These are phyloP conservation scores for Aphaenogaster floridana DNA, from an alignment of 1,140 invertebrate species.

Conservation along the genomic window DNA sequence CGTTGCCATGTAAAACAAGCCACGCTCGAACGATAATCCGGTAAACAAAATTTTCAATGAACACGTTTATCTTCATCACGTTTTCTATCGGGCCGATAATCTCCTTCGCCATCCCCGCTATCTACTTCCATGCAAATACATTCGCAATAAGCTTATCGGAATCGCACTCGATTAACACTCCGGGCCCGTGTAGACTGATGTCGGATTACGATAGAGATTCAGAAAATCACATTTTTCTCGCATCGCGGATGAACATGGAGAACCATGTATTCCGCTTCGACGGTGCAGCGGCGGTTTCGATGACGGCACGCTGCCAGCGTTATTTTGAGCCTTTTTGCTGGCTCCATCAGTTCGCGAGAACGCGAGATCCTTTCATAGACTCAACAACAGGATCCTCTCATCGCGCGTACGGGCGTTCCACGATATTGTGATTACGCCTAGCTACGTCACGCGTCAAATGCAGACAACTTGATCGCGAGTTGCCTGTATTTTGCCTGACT, in stretches of 20 bases:
- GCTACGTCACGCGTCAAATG: slow-evolving; percentile 29
- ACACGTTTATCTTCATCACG: slow-evolving; percentile 39
- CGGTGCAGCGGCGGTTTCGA: background rate
- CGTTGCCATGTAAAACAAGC: slow-evolving; percentile 36
- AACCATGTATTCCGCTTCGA: slow-evolving; percentile 12
- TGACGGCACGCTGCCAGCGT: background rate
- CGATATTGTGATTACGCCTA: background rate
- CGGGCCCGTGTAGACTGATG: slow-evolving; percentile 18
- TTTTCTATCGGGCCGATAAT: slow-evolving; percentile 27
- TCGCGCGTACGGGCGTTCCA: background rate
- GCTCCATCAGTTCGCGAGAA: slow-evolving; percentile 23
- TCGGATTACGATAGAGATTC: slow-evolving; percentile 41
- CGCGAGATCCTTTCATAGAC: slow-evolving; percentile 18
- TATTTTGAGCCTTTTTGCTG: slow-evolving; percentile 24
- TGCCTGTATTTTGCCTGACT: background rate
- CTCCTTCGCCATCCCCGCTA: slow-evolving; percentile 8
- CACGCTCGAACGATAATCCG: slow-evolving; percentile 31
- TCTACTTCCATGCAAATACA: slow-evolving; percentile 38
- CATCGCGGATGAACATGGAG: slow-evolving; percentile 33
- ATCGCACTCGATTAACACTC: slow-evolving; percentile 52
- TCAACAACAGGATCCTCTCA: slow-evolving; percentile 7
- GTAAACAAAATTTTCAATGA: slow-evolving; percentile 60
- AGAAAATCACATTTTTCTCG: slow-evolving; percentile 57
- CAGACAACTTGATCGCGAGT: slow-evolving; percentile 19
- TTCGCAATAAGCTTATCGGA: slow-evolving; percentile 44